phyloP scores from a whole-genome alignment of 1,140 invertebrate species.

The Linepithema humile region DNA sequence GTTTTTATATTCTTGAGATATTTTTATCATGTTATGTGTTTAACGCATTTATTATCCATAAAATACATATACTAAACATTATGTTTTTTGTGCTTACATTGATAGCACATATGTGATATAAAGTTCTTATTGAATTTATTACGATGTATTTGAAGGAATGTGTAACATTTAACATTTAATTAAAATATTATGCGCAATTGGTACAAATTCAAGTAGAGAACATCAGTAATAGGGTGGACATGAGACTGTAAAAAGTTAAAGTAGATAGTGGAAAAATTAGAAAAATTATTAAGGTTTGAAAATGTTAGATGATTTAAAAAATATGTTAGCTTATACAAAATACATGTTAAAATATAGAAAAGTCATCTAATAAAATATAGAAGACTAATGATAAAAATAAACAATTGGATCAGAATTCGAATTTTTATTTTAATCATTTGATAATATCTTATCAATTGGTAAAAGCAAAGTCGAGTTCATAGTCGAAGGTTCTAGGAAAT shows the following conservation, averaged over 20 bases:
- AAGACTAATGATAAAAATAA: neutral
- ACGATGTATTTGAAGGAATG: neutral
- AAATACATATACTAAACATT: no score
- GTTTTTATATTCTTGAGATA: neutral
- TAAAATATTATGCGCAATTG: neutral
- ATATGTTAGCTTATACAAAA: no score
- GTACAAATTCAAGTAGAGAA: no score
- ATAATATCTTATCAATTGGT: neutral
- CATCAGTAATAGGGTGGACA: neutral
- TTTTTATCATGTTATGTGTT: neutral
- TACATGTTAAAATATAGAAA: neutral
- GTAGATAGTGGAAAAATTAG: neutral
- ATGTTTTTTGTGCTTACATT: no score
- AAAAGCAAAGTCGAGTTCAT: neutral
- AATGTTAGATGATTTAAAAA: neutral
- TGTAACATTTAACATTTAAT: neutral
- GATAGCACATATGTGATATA: no score
- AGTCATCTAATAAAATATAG: neutral
- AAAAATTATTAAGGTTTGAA: neutral
- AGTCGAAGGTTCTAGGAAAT: neutral
- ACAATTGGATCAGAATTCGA: neutral
- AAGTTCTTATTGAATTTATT: neutral
- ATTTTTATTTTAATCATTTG: neutral
- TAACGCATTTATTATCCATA: neutral
- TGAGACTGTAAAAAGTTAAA: neutral